These are phyloP conservation scores for Paramisgurnus dabryanus DNA, from an alignment of 2,113 vertebrate genomes.

Conservation along the genomic window DNA sequence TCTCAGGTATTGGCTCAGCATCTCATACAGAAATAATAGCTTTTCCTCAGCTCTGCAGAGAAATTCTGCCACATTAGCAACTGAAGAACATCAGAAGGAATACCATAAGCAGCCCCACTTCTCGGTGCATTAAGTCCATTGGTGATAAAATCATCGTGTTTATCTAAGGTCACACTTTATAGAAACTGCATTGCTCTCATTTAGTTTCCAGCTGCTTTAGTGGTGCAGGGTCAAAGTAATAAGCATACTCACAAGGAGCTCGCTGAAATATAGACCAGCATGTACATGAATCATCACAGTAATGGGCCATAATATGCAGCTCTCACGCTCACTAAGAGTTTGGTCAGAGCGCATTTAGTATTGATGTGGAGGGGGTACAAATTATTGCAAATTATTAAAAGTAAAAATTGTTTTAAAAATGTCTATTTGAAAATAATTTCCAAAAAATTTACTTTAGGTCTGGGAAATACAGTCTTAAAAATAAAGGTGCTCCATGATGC, in stretches of 20 bases:
- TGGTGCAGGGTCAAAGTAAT: slow-evolving; percentile 26
- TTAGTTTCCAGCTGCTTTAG: neutral
- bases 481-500: no score
- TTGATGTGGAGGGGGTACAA: neutral
- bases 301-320: slow-evolving; percentile 14
- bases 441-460: no score
- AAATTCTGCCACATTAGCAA: slow-evolving; percentile 35
- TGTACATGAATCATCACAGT: slow-evolving; percentile 15
- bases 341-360: neutral
- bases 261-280: slow-evolving; percentile 12
- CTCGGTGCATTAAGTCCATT: neutral
- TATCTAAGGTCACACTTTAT: slow-evolving; percentile 26
- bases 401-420: neutral
- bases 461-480: no score
- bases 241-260: slow-evolving; percentile 25
- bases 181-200: slow-evolving; percentile 33
- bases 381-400: neutral
- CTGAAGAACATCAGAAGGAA: neutral
- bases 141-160: slow-evolving; percentile 37
- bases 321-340: neutral
- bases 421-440: no score
- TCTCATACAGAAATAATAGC: slow-evolving; percentile 30
- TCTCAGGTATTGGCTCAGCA: slow-evolving; percentile 11
- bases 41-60: slow-evolving; percentile 26
- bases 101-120: neutral